Evolutionary conservation across 2,888 invertebrate genomes (phyloP).

Genomic region (Pogonocherus hispidulus): DNA sequence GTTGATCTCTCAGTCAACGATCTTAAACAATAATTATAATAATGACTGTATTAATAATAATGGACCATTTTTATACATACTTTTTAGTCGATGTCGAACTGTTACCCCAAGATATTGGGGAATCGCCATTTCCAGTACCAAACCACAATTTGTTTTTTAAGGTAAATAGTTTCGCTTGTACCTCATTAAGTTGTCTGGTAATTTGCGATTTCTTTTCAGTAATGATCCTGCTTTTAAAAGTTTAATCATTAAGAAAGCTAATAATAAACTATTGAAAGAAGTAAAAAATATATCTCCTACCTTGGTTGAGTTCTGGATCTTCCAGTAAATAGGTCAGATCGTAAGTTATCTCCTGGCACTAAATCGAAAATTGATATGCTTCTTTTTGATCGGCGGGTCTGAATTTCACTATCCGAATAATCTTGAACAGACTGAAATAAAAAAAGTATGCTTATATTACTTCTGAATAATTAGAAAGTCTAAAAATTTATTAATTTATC

Average conservation of each 20-base stretch:
- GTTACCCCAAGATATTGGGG: constrained; percentile 77
- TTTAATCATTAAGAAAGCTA: neutral
- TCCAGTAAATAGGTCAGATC: constrained; percentile 50
- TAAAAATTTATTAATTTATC: too few species aligned
- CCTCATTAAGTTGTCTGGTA: constrained; percentile 71
- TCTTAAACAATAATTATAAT: too few species aligned
- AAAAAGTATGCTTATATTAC: too few species aligned
- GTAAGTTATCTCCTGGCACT: constrained; percentile 58
- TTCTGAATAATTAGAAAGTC: too few species aligned
- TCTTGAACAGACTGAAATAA: constrained; percentile 46
- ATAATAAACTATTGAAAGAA: neutral
- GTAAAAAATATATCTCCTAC: constrained; percentile 42
- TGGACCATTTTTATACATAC: too few species aligned
- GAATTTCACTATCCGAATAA: constrained; percentile 55
- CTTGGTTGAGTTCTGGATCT: constrained; percentile 55
- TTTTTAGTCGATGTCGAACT: constrained; percentile 47
- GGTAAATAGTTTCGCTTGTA: constrained; percentile 78
- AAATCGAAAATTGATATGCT: constrained; percentile 63
- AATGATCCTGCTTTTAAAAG: constrained; percentile 39
- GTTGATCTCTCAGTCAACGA: too few species aligned
- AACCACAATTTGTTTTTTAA: constrained; percentile 84
- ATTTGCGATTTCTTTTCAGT: constrained; percentile 62
- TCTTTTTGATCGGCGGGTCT: constrained; percentile 52
- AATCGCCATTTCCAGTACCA: constrained; percentile 69
- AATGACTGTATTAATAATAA: too few species aligned